Conservation (phyloP, 2,797 vertebrate species). For the Malurus leucopterus region DNA sequence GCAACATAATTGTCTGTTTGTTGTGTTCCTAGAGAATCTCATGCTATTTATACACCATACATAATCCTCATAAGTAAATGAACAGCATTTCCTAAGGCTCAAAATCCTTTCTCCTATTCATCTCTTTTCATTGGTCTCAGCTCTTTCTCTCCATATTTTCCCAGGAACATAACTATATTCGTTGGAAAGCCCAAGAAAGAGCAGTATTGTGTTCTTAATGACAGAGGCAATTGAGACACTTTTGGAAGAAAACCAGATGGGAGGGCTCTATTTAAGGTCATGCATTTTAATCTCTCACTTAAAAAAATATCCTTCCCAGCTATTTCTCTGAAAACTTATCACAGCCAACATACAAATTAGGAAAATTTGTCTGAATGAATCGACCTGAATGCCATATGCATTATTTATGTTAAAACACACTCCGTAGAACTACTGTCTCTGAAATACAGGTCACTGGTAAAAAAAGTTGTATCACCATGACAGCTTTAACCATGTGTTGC, state of each 20-base stretch:
- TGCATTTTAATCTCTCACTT: conserved; percentile 63
- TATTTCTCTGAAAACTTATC: conserved; percentile 51
- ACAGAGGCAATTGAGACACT: conserved; percentile 60
- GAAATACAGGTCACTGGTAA: conserved; percentile 29
- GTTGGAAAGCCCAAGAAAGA: conserved; percentile 62
- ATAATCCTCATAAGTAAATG: conserved; percentile 42
- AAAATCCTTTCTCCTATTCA: conserved; percentile 50
- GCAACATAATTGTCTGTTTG: background rate
- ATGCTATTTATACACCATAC: conserved; percentile 16
- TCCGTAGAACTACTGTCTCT: background rate
- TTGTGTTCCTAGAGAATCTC: conserved; percentile 36
- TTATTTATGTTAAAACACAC: conserved; percentile 1
- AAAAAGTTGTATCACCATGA: background rate
- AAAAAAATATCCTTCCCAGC: conserved; percentile 36
- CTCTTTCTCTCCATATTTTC: conserved; percentile 60
- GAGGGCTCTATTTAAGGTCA: conserved; percentile 53
- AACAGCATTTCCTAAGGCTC: conserved; percentile 28
- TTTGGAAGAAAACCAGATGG: conserved; percentile 62
- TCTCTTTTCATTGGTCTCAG: conserved; percentile 14
- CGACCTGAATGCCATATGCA: background rate
- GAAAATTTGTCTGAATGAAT: conserved; percentile 24
- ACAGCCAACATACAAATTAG: conserved; percentile 35
- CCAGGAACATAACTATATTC: conserved; percentile 58
- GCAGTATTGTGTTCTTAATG: conserved; percentile 60
- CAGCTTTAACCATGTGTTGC: conserved; percentile 24